Base-by-base conservation (phyloP, 2,797 vertebrate genomes). In the Pipistrellus pipistrellus region DNA sequence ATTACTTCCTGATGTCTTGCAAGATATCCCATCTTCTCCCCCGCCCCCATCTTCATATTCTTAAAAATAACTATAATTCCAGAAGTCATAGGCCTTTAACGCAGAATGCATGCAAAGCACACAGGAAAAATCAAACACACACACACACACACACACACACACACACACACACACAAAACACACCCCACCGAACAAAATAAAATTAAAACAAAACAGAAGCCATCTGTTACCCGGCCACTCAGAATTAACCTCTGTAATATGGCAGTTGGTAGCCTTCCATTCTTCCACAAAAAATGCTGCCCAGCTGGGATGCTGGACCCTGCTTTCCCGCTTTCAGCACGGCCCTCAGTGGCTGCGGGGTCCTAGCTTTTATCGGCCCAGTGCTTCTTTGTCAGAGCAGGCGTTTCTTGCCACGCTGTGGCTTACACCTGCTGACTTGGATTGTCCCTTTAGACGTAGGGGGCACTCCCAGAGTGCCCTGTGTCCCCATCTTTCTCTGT, bases 151-250 rank as follows among this genome's bases (percentile, higher is more conserved):
- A 44, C 55, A 44, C 23, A 77, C n/a, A 1, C 13, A 27, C 41
- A 14, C 53, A 73, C 27, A 6, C 12, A 76, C 20, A 1, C 6
- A 25, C 41, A 41, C 38, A 41, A 38, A 38, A 41, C 8, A 51
- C 48, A 51, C 48, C 20, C 53, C n/a, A 71, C 1, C 64, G 41
- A 94, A 77, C 57, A 87, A 84, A 93, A 75, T 64, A 48, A 88
- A 88, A 80, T 75, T 38, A 72, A 86, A 85, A 72, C 55, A 82
- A 62, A 93, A 75, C 55, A 72, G 57, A 83, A 75, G 55, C 53
- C 59, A 71, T 83, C 78, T 91, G 35, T 66, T 55, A 18, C 6
- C 27, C 6, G 12, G 21, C 32, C 6, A 1, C 59, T 80, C 57
- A 48, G 66, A 92, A 53, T 35, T 72, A 64, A 69, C 85, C 57